Conservation (phyloP, 2,797 vertebrate species). For the Halcyon smyrnensis region DNA sequence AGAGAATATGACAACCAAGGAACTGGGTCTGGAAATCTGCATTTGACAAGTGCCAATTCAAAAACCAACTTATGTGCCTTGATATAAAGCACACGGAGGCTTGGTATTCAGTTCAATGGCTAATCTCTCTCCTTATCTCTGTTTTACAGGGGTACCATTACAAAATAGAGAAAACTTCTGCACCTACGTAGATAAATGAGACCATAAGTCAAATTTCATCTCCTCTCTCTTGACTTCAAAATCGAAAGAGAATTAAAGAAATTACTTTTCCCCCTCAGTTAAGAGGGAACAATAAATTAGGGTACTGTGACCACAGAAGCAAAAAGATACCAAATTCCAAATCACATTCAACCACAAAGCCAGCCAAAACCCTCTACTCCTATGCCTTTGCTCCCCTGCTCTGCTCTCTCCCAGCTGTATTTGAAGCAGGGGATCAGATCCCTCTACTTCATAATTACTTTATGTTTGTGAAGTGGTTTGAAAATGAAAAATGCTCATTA, state of each 20-base stretch:
- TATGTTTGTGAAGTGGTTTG: conserved; percentile 54
- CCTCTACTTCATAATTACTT: conserved; percentile 44
- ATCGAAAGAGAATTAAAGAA: not conserved
- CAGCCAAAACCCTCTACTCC: not conserved
- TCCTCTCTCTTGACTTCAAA: not conserved
- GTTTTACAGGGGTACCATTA: not conserved
- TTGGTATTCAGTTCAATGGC: not conserved
- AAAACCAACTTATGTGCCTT: not conserved
- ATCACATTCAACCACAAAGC: not conserved
- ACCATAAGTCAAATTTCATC: not conserved
- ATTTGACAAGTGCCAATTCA: not conserved
- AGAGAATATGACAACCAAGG: not conserved
- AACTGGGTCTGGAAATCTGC: not conserved
- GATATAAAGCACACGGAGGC: not conserved
- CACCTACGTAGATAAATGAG: not conserved
- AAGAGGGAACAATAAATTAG: not conserved
- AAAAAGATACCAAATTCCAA: conserved; percentile 57
- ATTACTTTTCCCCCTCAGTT: not conserved
- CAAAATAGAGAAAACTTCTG: not conserved
- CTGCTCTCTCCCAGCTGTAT: not conserved
- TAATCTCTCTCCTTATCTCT: not conserved
- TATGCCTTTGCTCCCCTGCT: not conserved
- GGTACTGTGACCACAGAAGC: not conserved
- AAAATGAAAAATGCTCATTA: conserved; percentile 65
- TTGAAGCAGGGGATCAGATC: conserved; percentile 33